These are phyloP conservation scores for Fundulus diaphanus DNA, from an alignment of 2,797 vertebrate genomes.

Conservation along the genomic window DNA sequence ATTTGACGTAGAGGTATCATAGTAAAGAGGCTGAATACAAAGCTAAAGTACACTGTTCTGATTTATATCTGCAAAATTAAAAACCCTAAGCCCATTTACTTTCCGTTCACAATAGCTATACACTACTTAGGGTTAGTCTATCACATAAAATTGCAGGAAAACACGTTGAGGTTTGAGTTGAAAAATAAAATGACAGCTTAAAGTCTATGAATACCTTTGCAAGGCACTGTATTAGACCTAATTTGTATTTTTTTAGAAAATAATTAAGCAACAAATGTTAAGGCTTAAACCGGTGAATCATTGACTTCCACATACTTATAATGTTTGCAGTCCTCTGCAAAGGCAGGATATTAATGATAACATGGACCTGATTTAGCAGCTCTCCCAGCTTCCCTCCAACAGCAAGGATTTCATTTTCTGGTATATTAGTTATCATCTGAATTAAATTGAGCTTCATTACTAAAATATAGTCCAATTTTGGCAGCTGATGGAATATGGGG, in stretches of 20 bases:
- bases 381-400: slow-evolving; percentile 2
- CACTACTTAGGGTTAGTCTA: too few species aligned
- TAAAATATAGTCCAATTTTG: slow-evolving; percentile 1
- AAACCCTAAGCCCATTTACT: too few species aligned
- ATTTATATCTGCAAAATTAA: too few species aligned
- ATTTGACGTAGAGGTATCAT: too few species aligned
- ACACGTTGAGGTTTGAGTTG: not conserved
- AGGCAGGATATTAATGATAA: slow-evolving; percentile 1
- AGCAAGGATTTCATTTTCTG: not conserved
- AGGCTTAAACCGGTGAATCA: not conserved
- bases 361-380: slow-evolving; percentile 1
- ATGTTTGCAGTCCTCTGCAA: not conserved
- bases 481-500: not conserved
- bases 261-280: not conserved
- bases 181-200: not conserved
- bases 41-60: too few species aligned
- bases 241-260: not conserved
- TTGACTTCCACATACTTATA: not conserved
- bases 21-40: too few species aligned
- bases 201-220: not conserved
- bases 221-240: not conserved
- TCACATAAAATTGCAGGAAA: too few species aligned
- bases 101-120: too few species aligned
- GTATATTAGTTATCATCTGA: not conserved
- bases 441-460: not conserved